These are phyloP conservation scores for Ylistrum balloti DNA, from an alignment of 1,140 invertebrate genomes.

Conservation along the genomic window DNA sequence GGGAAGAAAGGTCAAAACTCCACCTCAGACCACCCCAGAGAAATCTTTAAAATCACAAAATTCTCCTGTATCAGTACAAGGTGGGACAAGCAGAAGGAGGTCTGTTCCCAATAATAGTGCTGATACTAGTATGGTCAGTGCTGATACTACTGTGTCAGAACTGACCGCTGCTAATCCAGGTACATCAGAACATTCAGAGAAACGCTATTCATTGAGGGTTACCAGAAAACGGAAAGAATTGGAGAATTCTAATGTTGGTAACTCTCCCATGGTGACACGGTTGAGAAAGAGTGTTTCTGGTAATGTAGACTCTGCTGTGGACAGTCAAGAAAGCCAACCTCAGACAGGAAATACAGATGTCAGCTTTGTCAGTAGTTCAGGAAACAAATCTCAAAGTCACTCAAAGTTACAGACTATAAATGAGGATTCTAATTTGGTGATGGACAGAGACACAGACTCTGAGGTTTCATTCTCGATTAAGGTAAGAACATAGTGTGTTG, in stretches of 20 bases:
- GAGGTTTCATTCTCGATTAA: neutral
- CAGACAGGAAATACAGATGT: neutral
- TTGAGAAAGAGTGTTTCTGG: conserved; percentile 2
- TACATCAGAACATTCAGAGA: neutral
- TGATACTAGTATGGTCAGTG: neutral
- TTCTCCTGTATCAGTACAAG: neutral
- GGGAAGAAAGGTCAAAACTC: neutral
- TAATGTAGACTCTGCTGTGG: too few species aligned
- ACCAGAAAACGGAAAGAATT: neutral
- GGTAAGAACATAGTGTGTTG: neutral
- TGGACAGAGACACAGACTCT: neutral
- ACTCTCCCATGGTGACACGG: neutral
- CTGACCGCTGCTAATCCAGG: neutral
- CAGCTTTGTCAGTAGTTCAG: neutral
- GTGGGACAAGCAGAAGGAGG: neutral
- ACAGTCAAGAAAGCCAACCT: neutral
- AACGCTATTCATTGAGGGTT: neutral
- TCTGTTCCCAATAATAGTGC: neutral
- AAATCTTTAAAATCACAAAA: neutral
- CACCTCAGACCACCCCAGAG: neutral
- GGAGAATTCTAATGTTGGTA: neutral
- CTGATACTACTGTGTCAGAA: neutral
- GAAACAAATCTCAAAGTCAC: neutral
- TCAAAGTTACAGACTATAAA: neutral
- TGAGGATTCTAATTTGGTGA: neutral